Conservation (phyloP, 2,888 invertebrate species). For the Kuschelorhynchus macadamiae region DNA sequence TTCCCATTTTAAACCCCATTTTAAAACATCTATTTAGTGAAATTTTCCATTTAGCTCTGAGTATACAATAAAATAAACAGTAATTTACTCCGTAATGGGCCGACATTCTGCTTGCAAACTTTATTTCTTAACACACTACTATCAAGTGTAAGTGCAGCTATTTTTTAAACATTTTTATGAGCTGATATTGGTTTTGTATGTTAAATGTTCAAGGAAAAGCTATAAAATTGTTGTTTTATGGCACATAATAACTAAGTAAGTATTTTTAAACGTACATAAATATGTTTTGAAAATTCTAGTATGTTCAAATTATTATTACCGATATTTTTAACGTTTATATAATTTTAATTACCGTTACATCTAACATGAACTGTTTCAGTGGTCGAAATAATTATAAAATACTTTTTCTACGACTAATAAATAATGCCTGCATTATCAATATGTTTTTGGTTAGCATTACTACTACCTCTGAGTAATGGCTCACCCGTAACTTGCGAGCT, state of each 20-base stretch:
- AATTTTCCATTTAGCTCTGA: no score
- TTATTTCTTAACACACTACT: neutral
- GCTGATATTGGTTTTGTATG: constrained; percentile 14
- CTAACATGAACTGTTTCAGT: no score
- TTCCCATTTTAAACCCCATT: no score
- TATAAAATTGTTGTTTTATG: constrained; percentile 26
- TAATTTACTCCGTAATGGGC: neutral
- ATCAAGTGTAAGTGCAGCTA: neutral
- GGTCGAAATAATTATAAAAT: no score
- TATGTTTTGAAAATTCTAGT: no score
- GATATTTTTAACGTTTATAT: neutral
- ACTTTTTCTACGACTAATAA: no score
- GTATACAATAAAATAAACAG: neutral
- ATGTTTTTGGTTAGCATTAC: no score
- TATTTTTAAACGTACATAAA: constrained; percentile 9
- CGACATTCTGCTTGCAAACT: neutral
- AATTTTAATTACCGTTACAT: no score
- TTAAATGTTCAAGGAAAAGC: constrained; percentile 37
- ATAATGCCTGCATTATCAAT: no score
- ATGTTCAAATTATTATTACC: neutral
- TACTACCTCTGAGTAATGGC: no score
- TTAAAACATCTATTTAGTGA: no score
- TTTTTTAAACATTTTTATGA: constrained; percentile 14
- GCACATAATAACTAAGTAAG: constrained; percentile 10
- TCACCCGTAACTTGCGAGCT: no score